Evolutionary conservation across 2,888 invertebrate genomes (phyloP).

Genomic region (Cheilosia vulpina): DNA sequence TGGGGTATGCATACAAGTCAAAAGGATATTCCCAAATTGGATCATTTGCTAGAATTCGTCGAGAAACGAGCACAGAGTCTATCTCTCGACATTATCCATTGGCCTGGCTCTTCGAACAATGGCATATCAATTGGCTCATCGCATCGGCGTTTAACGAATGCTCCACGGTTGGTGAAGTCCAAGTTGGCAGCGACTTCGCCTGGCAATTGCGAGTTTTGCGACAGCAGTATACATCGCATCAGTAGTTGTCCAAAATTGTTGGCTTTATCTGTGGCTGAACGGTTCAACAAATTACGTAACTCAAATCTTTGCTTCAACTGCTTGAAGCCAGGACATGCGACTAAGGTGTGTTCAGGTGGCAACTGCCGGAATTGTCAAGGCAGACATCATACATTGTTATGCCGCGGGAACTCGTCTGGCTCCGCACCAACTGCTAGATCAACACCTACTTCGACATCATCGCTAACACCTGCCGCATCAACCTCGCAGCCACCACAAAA

Average conservation of each 20-base stretch:
- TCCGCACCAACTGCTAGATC: not conserved
- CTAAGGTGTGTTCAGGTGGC: not conserved
- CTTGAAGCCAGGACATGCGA: conserved; percentile 16
- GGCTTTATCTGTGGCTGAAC: conserved; percentile 27
- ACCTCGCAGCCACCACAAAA: conserved; percentile 4
- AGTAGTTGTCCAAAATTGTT: conserved; percentile 14
- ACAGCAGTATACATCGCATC: conserved; percentile 19
- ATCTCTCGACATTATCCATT: not conserved
- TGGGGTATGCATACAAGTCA: not conserved
- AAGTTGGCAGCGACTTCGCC: conserved; percentile 29
- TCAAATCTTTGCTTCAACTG: conserved; percentile 39
- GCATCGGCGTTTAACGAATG: not conserved
- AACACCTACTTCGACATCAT: not conserved
- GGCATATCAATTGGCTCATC: not conserved
- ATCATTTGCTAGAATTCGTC: no score
- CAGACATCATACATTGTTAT: not conserved
- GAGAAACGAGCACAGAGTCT: not conserved
- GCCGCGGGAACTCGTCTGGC: not conserved
- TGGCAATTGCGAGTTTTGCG: conserved; percentile 38
- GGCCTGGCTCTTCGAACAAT: conserved; percentile 7
- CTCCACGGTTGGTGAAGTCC: conserved; percentile 11
- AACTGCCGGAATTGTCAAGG: no score
- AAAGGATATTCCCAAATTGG: not conserved
- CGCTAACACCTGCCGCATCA: not conserved
- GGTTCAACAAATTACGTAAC: conserved; percentile 20